Percentiles rank a stretch among this genome's conserved stretches.
Evolutionary conservation across 2,888 invertebrate genomes (phyloP).

Genomic region (Cephus pulcher): DNA sequence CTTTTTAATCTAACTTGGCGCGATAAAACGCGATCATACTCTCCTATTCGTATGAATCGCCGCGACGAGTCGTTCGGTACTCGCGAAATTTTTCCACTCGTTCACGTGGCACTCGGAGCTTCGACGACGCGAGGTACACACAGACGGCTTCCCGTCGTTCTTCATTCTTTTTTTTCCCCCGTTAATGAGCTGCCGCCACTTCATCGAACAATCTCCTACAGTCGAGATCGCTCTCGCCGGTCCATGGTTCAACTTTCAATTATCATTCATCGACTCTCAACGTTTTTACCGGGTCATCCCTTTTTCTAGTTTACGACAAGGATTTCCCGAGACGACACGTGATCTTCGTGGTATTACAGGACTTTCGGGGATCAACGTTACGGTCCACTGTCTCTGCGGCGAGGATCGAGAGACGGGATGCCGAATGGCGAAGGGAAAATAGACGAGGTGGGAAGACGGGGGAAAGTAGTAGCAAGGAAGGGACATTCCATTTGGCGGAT

Average conservation of each 20-base stretch:
- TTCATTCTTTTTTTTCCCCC: not conserved
- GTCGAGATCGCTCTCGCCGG: not conserved
- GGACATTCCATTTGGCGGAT: constrained; percentile 50
- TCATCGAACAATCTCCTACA: not conserved
- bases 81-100: not conserved
- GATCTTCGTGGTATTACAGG: not conserved
- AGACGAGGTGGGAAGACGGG: not conserved
- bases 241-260: not conserved
- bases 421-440: not conserved
- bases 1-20: constrained; percentile 49
- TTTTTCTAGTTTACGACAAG: not conserved
- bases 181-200: not conserved
- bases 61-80: not conserved
- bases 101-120: not conserved
- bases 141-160: not conserved
- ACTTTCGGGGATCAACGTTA: not conserved
- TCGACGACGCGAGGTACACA: not conserved
- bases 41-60: constrained; percentile 19
- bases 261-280: not conserved
- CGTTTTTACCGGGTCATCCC: not conserved
- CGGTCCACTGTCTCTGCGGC: not conserved
- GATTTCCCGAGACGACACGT: not conserved
- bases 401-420: not conserved
- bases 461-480: constrained; percentile 18
- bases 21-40: constrained; percentile 42